Conservation (phyloP, 2,888 invertebrate genomes). For the Cecidostiba fungosa region DNA sequence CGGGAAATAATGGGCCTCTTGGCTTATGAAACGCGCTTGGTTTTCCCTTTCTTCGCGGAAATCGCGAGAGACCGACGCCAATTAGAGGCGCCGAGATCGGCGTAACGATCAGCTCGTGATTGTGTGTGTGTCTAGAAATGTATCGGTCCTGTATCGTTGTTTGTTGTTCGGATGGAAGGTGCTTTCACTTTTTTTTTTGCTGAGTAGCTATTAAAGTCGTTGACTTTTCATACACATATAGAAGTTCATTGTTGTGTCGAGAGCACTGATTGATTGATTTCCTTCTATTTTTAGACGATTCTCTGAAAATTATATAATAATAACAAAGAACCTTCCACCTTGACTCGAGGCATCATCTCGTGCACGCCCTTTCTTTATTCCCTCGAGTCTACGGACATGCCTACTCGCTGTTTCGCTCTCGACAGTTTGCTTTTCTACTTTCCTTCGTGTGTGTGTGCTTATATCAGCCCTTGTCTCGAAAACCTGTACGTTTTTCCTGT, state of each 20-base stretch:
- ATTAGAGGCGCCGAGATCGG: constrained; percentile 18
- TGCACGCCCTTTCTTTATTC: constrained; percentile 50
- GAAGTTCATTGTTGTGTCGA: background rate
- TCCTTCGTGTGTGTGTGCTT: background rate
- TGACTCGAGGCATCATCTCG: constrained; percentile 12
- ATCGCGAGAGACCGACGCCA: constrained; percentile 5
- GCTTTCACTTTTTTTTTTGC: background rate
- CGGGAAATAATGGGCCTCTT: background rate
- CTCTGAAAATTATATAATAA: constrained; percentile 9
- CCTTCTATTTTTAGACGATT: background rate
- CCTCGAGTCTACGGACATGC: background rate
- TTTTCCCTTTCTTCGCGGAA: constrained; percentile 31
- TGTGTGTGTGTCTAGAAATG: background rate
- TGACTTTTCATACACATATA: background rate
- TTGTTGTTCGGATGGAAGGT: background rate
- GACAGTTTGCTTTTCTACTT: constrained; percentile 13
- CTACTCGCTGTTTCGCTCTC: constrained; percentile 39
- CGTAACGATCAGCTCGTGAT: background rate
- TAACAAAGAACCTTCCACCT: background rate
- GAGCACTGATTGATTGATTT: background rate
- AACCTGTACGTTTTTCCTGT: background rate
- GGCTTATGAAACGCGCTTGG: constrained; percentile 21
- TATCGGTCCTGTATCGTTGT: background rate
- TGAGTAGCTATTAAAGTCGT: background rate
- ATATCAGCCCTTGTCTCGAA: constrained; percentile 29